A percentile compares a stretch with the other conserved stretches of the same genome.
These are phyloP conservation scores for Mastomys natalensis DNA, from an alignment of 2,113 vertebrate species.

Conservation along the genomic window DNA sequence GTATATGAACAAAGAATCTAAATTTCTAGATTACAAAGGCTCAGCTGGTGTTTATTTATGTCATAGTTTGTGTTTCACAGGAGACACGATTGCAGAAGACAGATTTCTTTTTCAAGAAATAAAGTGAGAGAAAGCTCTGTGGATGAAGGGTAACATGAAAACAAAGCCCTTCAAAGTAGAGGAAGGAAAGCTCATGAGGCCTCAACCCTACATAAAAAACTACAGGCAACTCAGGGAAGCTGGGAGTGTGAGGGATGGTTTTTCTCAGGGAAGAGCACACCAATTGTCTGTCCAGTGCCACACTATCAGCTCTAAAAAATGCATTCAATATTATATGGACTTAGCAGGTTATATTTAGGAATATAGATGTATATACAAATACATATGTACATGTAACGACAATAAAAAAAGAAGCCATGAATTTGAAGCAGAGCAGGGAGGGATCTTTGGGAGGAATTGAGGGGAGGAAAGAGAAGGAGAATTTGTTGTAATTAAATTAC, in stretches of 20 bases:
- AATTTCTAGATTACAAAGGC: neutral
- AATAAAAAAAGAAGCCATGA: neutral
- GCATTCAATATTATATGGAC: neutral
- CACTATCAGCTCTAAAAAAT: neutral
- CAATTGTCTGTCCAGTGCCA: neutral
- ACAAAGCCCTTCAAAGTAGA: neutral
- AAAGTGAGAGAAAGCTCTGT: neutral
- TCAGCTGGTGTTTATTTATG: neutral
- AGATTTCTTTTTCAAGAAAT: neutral
- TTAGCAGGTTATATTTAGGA: neutral
- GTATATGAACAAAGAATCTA: neutral
- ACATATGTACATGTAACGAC: neutral
- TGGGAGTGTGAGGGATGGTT: neutral
- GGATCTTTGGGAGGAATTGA: neutral
- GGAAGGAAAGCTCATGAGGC: neutral
- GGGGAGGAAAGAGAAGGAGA: neutral
- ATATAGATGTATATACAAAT: neutral
- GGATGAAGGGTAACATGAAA: neutral
- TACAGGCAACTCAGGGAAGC: neutral
- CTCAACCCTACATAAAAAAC: neutral
- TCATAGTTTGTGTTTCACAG: neutral
- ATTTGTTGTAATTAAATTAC: neutral
- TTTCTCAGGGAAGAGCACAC: neutral
- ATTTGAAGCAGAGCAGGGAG: neutral
- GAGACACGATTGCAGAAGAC: neutral